Percentiles rank a stretch among this genome's conserved stretches.
These are phyloP conservation scores for Rhadinocentrus ornatus DNA, from an alignment of 2,797 vertebrate species.

Conservation along the genomic window DNA sequence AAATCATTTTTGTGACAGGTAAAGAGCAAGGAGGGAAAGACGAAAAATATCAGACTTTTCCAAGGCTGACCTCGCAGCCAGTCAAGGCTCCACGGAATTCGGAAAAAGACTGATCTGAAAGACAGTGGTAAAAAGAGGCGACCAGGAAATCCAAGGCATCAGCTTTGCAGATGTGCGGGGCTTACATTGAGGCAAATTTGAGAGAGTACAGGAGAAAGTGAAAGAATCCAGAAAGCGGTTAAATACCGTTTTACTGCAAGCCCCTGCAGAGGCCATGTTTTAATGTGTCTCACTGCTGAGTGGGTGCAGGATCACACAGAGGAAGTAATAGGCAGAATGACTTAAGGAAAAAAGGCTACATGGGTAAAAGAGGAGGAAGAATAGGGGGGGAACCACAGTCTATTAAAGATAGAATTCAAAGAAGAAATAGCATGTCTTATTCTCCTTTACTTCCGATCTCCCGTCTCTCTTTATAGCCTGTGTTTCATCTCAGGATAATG, in stretches of 20 bases:
- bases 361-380: conserved; percentile 45
- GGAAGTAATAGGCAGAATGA: conserved; percentile 48
- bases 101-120: conserved; percentile 24
- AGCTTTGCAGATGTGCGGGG: conserved; percentile 21
- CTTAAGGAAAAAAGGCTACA: conserved; percentile 53
- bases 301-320: conserved; percentile 64
- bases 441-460: conserved; percentile 59
- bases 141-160: conserved; percentile 46
- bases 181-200: conserved; percentile 39
- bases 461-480: conserved; percentile 51
- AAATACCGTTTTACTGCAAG: conserved; percentile 79
- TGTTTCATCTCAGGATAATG: conserved; percentile 76
- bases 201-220: conserved; percentile 29
- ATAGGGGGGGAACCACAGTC: conserved; percentile 54
- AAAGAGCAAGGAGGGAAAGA: conserved; percentile 33
- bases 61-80: conserved; percentile 57
- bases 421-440: conserved; percentile 57
- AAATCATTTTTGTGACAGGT: conserved; percentile 42
- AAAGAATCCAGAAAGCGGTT: conserved; percentile 62
- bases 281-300: conserved; percentile 65
- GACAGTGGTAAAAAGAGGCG: conserved; percentile 45
- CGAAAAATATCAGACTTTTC: conserved; percentile 52
- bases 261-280: conserved; percentile 72
- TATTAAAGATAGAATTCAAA: conserved; percentile 80
- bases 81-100: conserved; percentile 35